A percentile compares a stretch with the other conserved stretches of the same genome.
Evolutionary conservation across 2,113 vertebrate genomes (phyloP).

Genomic region (Cardinalis cardinalis): DNA sequence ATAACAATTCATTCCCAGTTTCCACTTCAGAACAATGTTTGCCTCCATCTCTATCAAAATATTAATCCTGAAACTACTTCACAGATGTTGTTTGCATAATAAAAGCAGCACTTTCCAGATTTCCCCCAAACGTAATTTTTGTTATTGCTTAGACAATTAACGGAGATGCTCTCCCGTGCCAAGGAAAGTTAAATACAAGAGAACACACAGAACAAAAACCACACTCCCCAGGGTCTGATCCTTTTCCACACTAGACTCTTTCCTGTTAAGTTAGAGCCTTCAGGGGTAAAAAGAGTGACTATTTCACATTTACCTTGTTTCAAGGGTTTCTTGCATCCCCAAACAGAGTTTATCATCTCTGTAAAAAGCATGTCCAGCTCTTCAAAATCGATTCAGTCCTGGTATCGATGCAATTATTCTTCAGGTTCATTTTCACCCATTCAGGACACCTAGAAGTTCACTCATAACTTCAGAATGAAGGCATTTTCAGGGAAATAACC

Average conservation of each 20-base stretch:
- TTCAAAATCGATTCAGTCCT: background rate
- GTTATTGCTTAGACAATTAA: background rate
- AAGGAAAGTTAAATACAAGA: background rate
- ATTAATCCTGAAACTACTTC: background rate
- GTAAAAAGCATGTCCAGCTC: constrained; percentile 31
- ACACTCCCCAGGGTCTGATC: background rate
- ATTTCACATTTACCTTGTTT: constrained; percentile 44
- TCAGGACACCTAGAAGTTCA: background rate
- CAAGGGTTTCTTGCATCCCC: background rate
- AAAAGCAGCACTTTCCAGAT: background rate
- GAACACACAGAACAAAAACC: background rate
- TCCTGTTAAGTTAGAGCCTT: background rate
- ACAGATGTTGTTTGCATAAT: background rate
- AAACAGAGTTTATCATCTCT: background rate
- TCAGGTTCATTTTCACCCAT: background rate
- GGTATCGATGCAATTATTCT: background rate
- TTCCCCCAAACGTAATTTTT: background rate
- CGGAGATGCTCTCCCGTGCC: background rate
- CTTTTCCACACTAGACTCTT: background rate
- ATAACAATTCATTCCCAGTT: background rate
- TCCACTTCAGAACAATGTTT: background rate
- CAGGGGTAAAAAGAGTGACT: background rate
- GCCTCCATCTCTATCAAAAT: background rate
- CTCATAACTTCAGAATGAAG: background rate
- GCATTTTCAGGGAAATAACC: constrained; percentile 44